phyloP scores from a whole-genome alignment of 2,888 invertebrate species.

The Malthinus flaveolus region DNA sequence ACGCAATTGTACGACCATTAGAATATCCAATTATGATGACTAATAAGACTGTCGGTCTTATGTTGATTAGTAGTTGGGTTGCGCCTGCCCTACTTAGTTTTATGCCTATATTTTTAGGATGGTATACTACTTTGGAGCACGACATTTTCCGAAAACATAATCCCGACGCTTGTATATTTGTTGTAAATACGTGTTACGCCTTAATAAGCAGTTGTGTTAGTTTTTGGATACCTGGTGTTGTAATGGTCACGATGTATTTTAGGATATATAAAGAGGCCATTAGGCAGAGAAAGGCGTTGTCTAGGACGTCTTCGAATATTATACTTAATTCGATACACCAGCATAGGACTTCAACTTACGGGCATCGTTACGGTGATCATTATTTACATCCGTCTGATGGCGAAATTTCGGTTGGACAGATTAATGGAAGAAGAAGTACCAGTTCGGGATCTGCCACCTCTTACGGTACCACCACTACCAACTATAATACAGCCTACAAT shows the following conservation, averaged over 20 bases:
- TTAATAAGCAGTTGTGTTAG: slow-evolving; percentile 88
- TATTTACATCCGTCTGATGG: slow-evolving; percentile 65
- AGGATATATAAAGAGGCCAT: slow-evolving; percentile 83
- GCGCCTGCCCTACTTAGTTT: slow-evolving; percentile 91
- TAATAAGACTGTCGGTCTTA: slow-evolving; percentile 74
- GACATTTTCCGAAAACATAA: slow-evolving; percentile 60
- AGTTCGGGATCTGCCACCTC: slow-evolving; percentile 59
- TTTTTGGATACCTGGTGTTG: slow-evolving; percentile 91
- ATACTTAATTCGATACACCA: slow-evolving; percentile 83
- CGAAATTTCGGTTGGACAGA: slow-evolving; percentile 58
- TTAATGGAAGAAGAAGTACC: slow-evolving; percentile 63
- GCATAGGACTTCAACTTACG: slow-evolving; percentile 66
- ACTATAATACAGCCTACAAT: slow-evolving; percentile 49
- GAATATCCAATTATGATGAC: slow-evolving; percentile 94
- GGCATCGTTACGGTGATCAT: slow-evolving; percentile 52
- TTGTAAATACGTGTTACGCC: slow-evolving; percentile 85
- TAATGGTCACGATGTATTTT: slow-evolving; percentile 92
- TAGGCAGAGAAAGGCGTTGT: slow-evolving; percentile 78
- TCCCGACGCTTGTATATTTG: slow-evolving; percentile 80
- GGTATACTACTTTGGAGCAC: slow-evolving; percentile 70
- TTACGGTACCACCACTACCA: slow-evolving; percentile 57
- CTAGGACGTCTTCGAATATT: slow-evolving; percentile 84
- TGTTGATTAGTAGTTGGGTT: slow-evolving; percentile 90
- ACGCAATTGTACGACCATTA: slow-evolving; percentile 88
- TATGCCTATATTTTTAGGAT: slow-evolving; percentile 90